Conservation (phyloP, 2,888 invertebrate genomes). For the Mesorhabditis belari region DNA sequence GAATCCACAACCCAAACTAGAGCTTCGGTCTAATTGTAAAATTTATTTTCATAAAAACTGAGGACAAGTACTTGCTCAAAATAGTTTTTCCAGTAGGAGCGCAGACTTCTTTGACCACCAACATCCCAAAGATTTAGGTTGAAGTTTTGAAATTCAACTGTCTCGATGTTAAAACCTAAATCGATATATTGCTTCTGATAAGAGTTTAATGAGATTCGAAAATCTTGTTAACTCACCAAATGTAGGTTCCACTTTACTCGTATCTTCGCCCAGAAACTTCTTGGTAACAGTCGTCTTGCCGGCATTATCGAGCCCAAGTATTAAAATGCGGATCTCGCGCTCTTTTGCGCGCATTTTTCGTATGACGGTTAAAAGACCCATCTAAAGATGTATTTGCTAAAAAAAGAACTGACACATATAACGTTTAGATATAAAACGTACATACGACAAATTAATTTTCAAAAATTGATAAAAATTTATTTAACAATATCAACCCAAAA, state of each 20-base stretch:
- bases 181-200: no score
- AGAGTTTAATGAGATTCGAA: no score
- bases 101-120: slow-evolving; percentile 90
- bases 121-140: slow-evolving; percentile 99
- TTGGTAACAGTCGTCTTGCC: slow-evolving; percentile 98
- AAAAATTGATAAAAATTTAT: no score
- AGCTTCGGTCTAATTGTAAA: slow-evolving; percentile 70
- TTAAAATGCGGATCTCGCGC: slow-evolving; percentile 90
- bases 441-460: no score
- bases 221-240: no score
- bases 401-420: no score
- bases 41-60: not conserved
- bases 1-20: slow-evolving; percentile 98
- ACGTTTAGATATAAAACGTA: no score
- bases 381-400: slow-evolving; percentile 58
- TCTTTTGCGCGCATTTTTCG: slow-evolving; percentile 96
- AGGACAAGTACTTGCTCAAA: slow-evolving; percentile 70
- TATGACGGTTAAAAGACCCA: slow-evolving; percentile 91
- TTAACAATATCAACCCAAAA: no score
- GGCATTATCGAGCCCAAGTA: slow-evolving; percentile 97
- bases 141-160: slow-evolving; percentile 75
- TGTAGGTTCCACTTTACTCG: slow-evolving; percentile 87
- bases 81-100: slow-evolving; percentile 98
- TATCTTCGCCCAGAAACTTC: slow-evolving; percentile 88
- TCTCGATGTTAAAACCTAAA: slow-evolving; percentile 90